Percentiles rank a stretch among this genome's conserved stretches.
Evolutionary conservation across 2,113 vertebrate genomes (phyloP).

Genomic region (Globicephala melas): DNA sequence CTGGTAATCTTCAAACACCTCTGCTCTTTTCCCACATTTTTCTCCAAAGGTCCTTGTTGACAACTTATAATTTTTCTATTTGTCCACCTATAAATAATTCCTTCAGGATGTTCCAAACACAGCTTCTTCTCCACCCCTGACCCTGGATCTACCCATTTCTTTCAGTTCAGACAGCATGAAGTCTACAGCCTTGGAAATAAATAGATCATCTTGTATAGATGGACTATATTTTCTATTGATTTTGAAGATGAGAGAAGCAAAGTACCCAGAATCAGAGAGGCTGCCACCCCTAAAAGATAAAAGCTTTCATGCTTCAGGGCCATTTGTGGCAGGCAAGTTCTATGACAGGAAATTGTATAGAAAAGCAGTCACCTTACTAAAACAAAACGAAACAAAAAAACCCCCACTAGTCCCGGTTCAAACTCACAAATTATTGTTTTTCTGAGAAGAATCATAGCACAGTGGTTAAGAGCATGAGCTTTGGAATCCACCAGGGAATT

Average conservation of each 20-base stretch:
- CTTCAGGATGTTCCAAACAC: neutral
- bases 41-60: neutral
- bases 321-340: neutral
- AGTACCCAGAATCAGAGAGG: neutral
- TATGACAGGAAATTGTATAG: neutral
- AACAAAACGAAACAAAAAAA: neutral
- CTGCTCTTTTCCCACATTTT: neutral
- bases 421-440: neutral
- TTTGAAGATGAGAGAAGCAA: neutral
- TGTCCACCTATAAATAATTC: neutral
- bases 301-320: neutral
- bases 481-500: neutral
- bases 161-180: neutral
- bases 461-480: neutral
- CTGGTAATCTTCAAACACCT: neutral
- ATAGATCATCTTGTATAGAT: neutral
- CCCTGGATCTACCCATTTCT: too few species aligned
- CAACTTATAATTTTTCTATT: neutral
- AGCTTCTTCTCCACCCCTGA: neutral
- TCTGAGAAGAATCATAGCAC: neutral
- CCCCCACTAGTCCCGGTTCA: neutral
- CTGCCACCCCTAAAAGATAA: neutral
- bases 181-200: neutral
- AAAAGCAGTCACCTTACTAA: neutral
- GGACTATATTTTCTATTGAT: neutral